A percentile compares a stretch with the other conserved stretches of the same genome.
Conservation (phyloP, 2,113 vertebrate genomes). For the Alectura lathami region DNA sequence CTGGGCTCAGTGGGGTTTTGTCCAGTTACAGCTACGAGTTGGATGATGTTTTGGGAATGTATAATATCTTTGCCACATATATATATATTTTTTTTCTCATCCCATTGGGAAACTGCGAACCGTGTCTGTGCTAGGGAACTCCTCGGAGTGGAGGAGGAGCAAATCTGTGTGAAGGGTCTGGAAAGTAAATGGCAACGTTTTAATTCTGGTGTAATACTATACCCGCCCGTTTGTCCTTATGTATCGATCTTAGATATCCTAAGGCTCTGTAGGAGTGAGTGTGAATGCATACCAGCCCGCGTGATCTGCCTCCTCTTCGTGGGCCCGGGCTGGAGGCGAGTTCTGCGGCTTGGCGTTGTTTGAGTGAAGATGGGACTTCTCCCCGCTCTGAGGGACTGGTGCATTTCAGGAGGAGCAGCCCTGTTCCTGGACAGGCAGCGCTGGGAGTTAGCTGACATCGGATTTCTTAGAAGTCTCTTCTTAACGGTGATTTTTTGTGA, state of each 20-base stretch:
- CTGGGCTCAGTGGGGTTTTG: not conserved
- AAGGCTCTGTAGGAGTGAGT: slow-evolving; percentile 6
- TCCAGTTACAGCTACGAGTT: not conserved
- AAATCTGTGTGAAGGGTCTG: slow-evolving; percentile 55
- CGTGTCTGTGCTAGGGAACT: slow-evolving; percentile 11
- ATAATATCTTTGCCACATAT: not conserved
- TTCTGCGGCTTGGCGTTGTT: not conserved
- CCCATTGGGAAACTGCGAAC: slow-evolving; percentile 13
- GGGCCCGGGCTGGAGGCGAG: not conserved
- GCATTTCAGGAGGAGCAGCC: not conserved
- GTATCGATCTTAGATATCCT: not conserved
- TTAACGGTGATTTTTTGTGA: not conserved
- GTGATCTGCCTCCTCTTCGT: rapidly evolving
- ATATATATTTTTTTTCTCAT: slow-evolving; percentile 61
- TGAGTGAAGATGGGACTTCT: not conserved
- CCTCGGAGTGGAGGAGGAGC: not conserved
- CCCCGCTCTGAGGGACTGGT: not conserved
- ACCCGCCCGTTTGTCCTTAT: slow-evolving; percentile 30
- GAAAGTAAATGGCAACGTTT: slow-evolving; percentile 62
- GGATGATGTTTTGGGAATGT: slow-evolving; percentile 19
- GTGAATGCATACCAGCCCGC: not conserved
- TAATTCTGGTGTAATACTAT: slow-evolving; percentile 8
- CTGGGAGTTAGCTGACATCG: not conserved
- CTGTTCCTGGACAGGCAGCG: not conserved
- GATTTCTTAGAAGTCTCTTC: not conserved